Evolutionary conservation across 2,888 invertebrate species (phyloP).

Genomic region (Dorcus parallelipipedus): DNA sequence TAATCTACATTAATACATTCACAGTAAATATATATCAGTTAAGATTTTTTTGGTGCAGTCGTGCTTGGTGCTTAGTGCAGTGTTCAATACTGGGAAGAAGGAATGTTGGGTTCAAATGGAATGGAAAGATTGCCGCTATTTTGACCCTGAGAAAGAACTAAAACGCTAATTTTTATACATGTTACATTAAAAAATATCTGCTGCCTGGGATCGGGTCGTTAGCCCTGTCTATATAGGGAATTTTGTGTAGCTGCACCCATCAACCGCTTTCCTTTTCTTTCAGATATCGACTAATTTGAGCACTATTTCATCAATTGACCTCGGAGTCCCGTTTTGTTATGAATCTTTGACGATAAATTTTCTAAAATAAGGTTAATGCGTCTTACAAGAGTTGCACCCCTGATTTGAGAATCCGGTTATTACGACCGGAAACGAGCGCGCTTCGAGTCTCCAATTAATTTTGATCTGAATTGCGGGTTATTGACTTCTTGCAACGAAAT

Average conservation of each 20-base stretch:
- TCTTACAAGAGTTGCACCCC: not conserved
- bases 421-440: not conserved
- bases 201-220: conserved; percentile 19
- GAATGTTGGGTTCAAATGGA: conserved; percentile 16
- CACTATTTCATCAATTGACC: not conserved
- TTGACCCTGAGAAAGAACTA: conserved; percentile 41
- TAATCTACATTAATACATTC: conserved; percentile 2
- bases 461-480: conserved; percentile 24
- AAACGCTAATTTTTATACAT: conserved; percentile 27
- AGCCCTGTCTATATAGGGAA: conserved; percentile 11
- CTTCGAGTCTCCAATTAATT: not conserved
- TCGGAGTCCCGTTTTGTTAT: not conserved
- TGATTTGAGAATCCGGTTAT: not conserved
- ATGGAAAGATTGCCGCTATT: conserved; percentile 32
- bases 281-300: not conserved
- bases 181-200: conserved; percentile 23
- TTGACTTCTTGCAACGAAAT: conserved; percentile 30
- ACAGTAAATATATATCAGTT: not conserved
- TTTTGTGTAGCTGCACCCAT: not conserved
- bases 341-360: not conserved
- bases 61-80: conserved; percentile 32
- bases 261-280: not conserved
- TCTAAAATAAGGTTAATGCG: not conserved
- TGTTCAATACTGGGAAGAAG: conserved; percentile 19
- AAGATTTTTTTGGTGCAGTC: conserved; percentile 21